Conservation (phyloP, 2,113 vertebrate species). For the Alethe diademata region DNA sequence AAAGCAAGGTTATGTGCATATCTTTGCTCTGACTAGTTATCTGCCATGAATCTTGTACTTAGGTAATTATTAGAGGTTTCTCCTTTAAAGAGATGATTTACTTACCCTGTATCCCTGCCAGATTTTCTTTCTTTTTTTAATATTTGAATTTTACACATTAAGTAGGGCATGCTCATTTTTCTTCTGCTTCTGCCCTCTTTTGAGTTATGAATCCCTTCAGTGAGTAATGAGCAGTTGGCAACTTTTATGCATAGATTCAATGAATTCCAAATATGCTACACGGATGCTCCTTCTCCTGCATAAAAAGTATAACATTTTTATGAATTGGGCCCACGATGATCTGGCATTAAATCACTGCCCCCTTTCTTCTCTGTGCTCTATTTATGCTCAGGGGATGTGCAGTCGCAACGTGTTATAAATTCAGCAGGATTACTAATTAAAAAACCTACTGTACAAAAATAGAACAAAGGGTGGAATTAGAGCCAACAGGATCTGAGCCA, state of each 20-base stretch:
- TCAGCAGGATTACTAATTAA: conserved; percentile 62
- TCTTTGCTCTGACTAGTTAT: conserved; percentile 60
- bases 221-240: conserved; percentile 64
- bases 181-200: conserved; percentile 45
- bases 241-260: conserved; percentile 57
- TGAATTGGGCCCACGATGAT: conserved; percentile 22
- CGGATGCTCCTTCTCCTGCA: conserved; percentile 13
- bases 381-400: conserved; percentile 2
- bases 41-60: conserved; percentile 56
- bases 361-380: conserved; percentile 34
- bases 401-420: conserved; percentile 51
- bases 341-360: conserved; percentile 42
- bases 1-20: background rate
- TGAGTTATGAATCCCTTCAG: conserved; percentile 60
- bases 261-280: conserved; percentile 53
- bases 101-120: conserved; percentile 32
- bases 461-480: conserved; percentile 56
- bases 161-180: conserved; percentile 53
- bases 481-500: conserved; percentile 53
- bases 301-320: conserved; percentile 44
- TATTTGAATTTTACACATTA: conserved; percentile 60
- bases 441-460: conserved; percentile 51
- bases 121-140: conserved; percentile 41
- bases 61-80: conserved; percentile 48
- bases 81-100: conserved; percentile 55